Conservation (phyloP, 1,140 invertebrate genomes). For the Leucophenga varia region DNA sequence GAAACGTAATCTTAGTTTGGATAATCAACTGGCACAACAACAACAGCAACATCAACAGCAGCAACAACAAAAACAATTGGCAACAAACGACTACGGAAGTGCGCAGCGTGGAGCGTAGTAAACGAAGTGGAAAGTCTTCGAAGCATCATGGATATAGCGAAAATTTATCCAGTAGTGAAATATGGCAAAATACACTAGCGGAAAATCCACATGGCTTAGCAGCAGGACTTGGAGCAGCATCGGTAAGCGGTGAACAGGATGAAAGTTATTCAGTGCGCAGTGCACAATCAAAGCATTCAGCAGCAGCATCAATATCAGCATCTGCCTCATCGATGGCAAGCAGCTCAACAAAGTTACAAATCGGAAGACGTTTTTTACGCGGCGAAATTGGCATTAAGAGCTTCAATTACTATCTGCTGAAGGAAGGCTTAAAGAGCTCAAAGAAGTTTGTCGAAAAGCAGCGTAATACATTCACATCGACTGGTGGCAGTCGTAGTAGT, state of each 20-base stretch:
- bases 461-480: slow-evolving; percentile 15
- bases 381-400: slow-evolving; percentile 56
- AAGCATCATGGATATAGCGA: neutral
- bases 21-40: slow-evolving; percentile 26
- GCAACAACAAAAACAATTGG: neutral
- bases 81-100: too few relatives aligned
- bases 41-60: neutral
- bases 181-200: slow-evolving; percentile 4
- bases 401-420: slow-evolving; percentile 55
- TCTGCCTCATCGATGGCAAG: neutral
- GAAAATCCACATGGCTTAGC: neutral
- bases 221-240: neutral
- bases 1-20: slow-evolving; percentile 46
- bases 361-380: slow-evolving; percentile 45
- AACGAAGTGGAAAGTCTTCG: too few relatives aligned
- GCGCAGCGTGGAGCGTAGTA: too few relatives aligned
- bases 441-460: slow-evolving; percentile 43
- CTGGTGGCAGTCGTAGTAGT: neutral
- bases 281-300: slow-evolving; percentile 27
- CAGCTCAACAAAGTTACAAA: slow-evolving; percentile 37
- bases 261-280: slow-evolving; percentile 35
- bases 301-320: slow-evolving; percentile 1
- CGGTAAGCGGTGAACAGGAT: slow-evolving; percentile 26
- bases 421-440: slow-evolving; percentile 51
- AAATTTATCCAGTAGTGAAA: too few relatives aligned